phyloP scores from a whole-genome alignment of 2,113 vertebrate genomes.

The Ictidomys tridecemlineatus region DNA sequence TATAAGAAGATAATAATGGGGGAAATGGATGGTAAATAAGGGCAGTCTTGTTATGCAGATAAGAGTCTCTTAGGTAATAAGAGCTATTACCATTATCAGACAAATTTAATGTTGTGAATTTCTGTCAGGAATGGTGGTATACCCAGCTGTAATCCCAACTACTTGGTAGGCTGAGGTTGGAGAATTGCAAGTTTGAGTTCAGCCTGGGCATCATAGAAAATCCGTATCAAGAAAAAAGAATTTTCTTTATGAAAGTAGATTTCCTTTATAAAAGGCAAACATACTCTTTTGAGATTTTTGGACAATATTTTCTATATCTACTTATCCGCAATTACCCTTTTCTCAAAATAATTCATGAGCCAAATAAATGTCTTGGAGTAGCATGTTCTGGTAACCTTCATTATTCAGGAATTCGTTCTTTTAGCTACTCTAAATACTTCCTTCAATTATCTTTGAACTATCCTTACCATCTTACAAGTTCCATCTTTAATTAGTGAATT shows the following conservation, averaged over 20 bases:
- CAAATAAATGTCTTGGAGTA: neutral
- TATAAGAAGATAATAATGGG: neutral
- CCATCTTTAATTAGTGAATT: neutral
- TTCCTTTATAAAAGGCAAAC: neutral
- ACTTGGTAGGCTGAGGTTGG: no score
- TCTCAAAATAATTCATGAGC: neutral
- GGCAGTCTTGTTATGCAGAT: neutral
- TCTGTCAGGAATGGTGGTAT: no score
- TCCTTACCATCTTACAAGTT: neutral
- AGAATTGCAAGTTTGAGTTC: no score
- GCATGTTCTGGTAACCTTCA: neutral
- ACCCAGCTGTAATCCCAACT: no score
- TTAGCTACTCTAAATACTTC: neutral
- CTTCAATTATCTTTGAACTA: neutral
- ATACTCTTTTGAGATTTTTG: neutral
- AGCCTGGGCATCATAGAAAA: no score
- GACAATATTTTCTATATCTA: neutral
- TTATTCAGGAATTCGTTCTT: neutral
- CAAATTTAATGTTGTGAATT: neutral
- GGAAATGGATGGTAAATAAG: no score
- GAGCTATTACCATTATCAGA: neutral
- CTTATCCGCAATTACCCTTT: neutral
- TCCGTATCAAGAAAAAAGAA: no score
- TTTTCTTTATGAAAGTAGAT: neutral
- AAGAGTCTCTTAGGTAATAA: neutral